Evolutionary conservation across 1,140 invertebrate genomes (phyloP), one percentile per base, ranked within the genome.

Genomic region (Papilio polyxenes): DNA sequence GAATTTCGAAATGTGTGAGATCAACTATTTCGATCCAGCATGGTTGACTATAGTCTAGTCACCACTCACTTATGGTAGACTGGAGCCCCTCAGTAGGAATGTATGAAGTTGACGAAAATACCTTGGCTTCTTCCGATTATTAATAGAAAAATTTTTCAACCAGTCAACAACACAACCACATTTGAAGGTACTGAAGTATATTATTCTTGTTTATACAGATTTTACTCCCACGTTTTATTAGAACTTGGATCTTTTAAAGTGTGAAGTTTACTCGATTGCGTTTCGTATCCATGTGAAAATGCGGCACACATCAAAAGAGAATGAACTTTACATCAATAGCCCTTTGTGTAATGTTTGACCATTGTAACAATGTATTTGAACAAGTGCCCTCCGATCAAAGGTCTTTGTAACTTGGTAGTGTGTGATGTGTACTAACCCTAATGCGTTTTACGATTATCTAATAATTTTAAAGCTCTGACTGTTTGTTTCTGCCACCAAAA

Each of bases 291-390:
- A 15, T 49, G 56, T 51, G 15, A 53, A 81, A 83, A 75, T 53
- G 82, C 82, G 82, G 82, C 80, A 15, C n/a, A 59, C 56, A 72
- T 86, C 84, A 87, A 87, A 84, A 80, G 59, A 59, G 82, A 69
- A 59, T 44, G 81, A 80, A 84, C 87, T 75, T 83, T 83, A 87
- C 85, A 85, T 90, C 85, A 87, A 87, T 85, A 86, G 76, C 80
- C 82, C 82, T 85, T 59, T 82, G 81, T 83, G 31, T 65, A 84
- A 85, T 85, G 84, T 86, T 83, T 85, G 84, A 85, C 82, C 85
- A 83, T 90, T 89, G 89, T 86, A 87, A 85, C 83, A 85, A 74
- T 75, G 20, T 91, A 84, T 89, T 91, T 91, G 87, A 75, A 74
- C 90, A 90, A 88, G 82, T 88, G 89, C 80, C 83, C 76, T 51